Conservation (phyloP, 2,113 vertebrate species). For the Laticauda colubrina region DNA sequence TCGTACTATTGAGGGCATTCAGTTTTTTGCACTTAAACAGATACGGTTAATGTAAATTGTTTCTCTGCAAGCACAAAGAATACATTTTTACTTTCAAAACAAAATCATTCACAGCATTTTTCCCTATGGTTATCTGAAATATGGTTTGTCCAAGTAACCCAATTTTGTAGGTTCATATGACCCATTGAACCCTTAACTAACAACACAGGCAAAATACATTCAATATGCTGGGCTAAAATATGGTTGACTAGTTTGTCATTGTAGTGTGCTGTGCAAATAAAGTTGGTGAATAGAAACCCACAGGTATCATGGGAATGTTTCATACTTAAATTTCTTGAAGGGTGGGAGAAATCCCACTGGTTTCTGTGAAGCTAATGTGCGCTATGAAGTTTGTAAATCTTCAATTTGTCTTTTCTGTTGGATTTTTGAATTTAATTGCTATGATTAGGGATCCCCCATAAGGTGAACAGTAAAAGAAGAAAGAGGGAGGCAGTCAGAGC, state of each 20-base stretch:
- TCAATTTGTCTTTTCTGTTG: neutral
- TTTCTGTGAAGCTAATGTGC: neutral
- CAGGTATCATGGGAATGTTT: neutral
- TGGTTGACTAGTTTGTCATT: neutral
- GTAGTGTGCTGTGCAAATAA: neutral
- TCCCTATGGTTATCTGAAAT: neutral
- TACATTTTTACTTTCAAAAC: neutral
- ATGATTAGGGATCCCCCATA: neutral
- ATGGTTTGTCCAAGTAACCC: neutral
- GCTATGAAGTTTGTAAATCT: neutral
- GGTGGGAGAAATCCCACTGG: neutral
- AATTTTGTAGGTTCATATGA: neutral
- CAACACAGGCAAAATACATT: neutral
- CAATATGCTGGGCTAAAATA: neutral
- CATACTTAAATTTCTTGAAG: neutral
- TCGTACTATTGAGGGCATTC: neutral
- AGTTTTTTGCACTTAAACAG: neutral
- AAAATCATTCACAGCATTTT: neutral
- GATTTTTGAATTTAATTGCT: neutral
- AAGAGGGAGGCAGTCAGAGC: neutral
- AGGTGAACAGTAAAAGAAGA: neutral
- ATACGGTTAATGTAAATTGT: neutral
- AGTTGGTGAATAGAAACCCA: neutral
- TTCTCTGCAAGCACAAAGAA: neutral
- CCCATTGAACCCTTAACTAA: neutral